A percentile compares a stretch with the other conserved stretches of the same genome.
Conservation (phyloP, 2,113 vertebrate genomes). For the Panthera leo region DNA sequence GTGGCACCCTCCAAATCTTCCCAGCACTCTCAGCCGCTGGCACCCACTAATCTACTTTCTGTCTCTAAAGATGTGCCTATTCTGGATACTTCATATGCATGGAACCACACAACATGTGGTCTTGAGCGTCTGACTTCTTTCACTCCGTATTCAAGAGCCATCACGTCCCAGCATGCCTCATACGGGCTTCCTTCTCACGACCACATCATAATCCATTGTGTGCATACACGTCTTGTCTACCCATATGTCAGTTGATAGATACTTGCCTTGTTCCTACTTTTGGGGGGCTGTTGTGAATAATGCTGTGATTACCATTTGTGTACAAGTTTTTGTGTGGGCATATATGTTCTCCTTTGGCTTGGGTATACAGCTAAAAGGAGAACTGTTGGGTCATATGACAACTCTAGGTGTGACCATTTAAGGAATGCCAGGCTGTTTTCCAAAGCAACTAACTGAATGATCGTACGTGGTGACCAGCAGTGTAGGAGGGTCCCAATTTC, state of each 20-base stretch:
- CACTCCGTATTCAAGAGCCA: background rate
- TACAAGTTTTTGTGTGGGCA: background rate
- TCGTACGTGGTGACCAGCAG: no score
- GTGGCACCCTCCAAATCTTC: no score
- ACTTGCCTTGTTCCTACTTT: background rate
- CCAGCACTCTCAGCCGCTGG: background rate
- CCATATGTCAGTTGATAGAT: background rate
- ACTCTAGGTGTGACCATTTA: background rate
- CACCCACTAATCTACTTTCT: background rate
- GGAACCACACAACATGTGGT: background rate
- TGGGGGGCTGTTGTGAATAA: background rate
- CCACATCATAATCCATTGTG: background rate
- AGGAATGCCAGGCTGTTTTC: background rate
- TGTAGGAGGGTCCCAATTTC: background rate
- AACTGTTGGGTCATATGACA: background rate
- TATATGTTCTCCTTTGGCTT: background rate
- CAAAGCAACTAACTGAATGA: no score
- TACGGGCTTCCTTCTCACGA: background rate
- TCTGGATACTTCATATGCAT: background rate
- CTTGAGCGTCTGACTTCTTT: background rate
- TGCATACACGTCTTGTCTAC: background rate
- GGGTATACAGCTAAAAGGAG: background rate
- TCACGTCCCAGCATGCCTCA: accelerated
- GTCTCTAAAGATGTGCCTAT: background rate
- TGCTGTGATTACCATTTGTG: background rate